These are phyloP conservation scores for Morpho helenor DNA, from an alignment of 2,888 invertebrate genomes.

Conservation along the genomic window DNA sequence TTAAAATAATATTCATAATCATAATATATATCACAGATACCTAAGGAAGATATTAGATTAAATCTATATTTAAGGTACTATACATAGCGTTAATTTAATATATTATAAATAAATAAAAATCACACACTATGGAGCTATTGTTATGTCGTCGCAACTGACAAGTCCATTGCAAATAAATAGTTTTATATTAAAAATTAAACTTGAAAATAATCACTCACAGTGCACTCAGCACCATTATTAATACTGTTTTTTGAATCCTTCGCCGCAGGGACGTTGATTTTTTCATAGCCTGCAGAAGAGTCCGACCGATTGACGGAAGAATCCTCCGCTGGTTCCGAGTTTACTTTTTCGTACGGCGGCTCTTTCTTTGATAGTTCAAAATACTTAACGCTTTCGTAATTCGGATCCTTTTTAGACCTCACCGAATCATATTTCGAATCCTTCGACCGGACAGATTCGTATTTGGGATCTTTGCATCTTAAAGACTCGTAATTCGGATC, in stretches of 20 bases:
- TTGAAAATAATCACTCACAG: slow-evolving; percentile 72
- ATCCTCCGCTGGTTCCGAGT: slow-evolving; percentile 46
- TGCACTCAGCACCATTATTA: slow-evolving; percentile 58
- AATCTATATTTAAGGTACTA: slow-evolving; percentile 61
- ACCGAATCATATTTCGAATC: slow-evolving; percentile 80
- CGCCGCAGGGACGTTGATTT: slow-evolving; percentile 55
- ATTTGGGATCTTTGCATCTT: slow-evolving; percentile 83
- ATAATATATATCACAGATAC: slow-evolving; percentile 72
- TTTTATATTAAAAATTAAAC: slow-evolving; percentile 43
- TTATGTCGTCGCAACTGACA: background rate
- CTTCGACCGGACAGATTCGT: slow-evolving; percentile 82
- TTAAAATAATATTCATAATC: slow-evolving; percentile 48
- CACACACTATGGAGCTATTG: slow-evolving; percentile 33
- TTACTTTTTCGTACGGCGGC: slow-evolving; percentile 84
- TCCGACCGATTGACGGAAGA: slow-evolving; percentile 57
- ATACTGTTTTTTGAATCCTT: slow-evolving; percentile 63
- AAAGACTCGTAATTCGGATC: slow-evolving; percentile 85
- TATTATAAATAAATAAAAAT: slow-evolving; percentile 57
- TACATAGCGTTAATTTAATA: slow-evolving; percentile 41
- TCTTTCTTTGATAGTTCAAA: slow-evolving; percentile 79
- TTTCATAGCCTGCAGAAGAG: slow-evolving; percentile 65
- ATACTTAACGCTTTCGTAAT: slow-evolving; percentile 90
- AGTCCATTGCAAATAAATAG: slow-evolving; percentile 12
- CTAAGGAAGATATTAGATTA: slow-evolving; percentile 67
- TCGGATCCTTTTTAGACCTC: slow-evolving; percentile 82